Evolutionary conservation across 2,113 vertebrate species (phyloP), one percentile per base, ranked within the genome.

Genomic region (Aphelocoma coerulescens): DNA sequence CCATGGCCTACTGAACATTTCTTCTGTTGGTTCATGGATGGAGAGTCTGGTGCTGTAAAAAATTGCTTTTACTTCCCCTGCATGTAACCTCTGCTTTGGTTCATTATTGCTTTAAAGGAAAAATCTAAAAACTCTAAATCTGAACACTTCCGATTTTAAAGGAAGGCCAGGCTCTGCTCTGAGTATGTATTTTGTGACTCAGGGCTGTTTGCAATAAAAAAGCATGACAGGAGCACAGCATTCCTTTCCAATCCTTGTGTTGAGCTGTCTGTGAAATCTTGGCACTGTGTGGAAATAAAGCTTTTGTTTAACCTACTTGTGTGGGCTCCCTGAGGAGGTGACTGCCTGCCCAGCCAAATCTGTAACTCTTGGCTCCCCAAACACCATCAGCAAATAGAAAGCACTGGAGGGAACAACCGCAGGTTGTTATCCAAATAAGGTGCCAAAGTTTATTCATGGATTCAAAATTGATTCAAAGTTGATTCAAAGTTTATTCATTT

Each of bases 271-370:
- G 66, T 62, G 71, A 69, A 89, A 72, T 62, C 85, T 94, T 95
- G 96, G 95, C 93, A 88, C 39, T 41, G 39, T 41, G 62, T 89
- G 84, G 89, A 96, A 96, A 89, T 66, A 68, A 76, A 92, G 84
- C 77, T 89, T 94, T 96, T 96, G 87, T 95, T 96, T 95, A 96
- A 96, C 89, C 93, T 91, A 79, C 91, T 95, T 96, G 94, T 97
- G 95, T 97, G 96, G 94, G 93, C 89, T 96, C 85, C 89, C 81
- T 91, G 93, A 12, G 6, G 94, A 93, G 79, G 44, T 78, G 65
- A 72, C 79, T 72, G 52, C 44, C 86, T 93, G 52, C 61, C 12
- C 6, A 27, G 74, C 41, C 87, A 79, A 41, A 88, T 76, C 66
- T 68, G 48, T 61, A 89, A 76, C 73, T 91, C 44, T 23, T 71